phyloP scores from a whole-genome alignment of 2,797 vertebrate species.

The Toxotes lorentzi region DNA sequence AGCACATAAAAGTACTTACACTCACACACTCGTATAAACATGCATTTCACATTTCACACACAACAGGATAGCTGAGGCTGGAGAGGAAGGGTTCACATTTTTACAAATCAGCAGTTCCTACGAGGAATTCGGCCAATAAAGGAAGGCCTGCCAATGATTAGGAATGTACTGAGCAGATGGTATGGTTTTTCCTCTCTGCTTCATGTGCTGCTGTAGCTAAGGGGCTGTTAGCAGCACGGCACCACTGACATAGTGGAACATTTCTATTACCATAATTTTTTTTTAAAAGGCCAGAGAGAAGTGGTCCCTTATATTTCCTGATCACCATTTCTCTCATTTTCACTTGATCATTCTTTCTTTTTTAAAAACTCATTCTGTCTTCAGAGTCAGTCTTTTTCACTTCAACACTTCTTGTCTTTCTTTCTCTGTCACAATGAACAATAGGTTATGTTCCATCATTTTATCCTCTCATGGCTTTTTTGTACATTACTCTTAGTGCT shows the following conservation, averaged over 20 bases:
- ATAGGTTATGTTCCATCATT: neutral
- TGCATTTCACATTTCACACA: slow-evolving; percentile 28
- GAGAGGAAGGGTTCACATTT: slow-evolving; percentile 58
- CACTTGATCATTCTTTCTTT: neutral
- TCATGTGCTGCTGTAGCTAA: slow-evolving; percentile 66
- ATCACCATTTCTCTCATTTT: slow-evolving; percentile 6
- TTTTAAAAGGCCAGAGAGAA: slow-evolving; percentile 37
- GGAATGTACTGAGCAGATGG: slow-evolving; percentile 81
- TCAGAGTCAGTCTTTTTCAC: neutral
- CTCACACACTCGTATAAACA: slow-evolving; percentile 24
- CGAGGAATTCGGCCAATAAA: slow-evolving; percentile 71
- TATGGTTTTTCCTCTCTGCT: slow-evolving; percentile 58
- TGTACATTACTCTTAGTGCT: neutral
- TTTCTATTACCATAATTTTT: slow-evolving; percentile 56
- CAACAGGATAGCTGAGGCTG: slow-evolving; percentile 27
- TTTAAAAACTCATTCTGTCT: neutral
- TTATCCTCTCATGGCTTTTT: neutral
- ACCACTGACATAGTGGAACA: slow-evolving; percentile 82
- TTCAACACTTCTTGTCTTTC: neutral
- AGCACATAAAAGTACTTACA: slow-evolving; percentile 36
- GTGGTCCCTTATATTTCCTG: slow-evolving; percentile 14
- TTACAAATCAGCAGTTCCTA: slow-evolving; percentile 77
- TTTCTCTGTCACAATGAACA: neutral
- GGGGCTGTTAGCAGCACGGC: slow-evolving; percentile 53
- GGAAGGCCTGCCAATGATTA: slow-evolving; percentile 72